Percentiles rank a stretch among this genome's conserved stretches.
Conservation (phyloP, 2,888 invertebrate genomes). For the Parnassius glacialis region DNA sequence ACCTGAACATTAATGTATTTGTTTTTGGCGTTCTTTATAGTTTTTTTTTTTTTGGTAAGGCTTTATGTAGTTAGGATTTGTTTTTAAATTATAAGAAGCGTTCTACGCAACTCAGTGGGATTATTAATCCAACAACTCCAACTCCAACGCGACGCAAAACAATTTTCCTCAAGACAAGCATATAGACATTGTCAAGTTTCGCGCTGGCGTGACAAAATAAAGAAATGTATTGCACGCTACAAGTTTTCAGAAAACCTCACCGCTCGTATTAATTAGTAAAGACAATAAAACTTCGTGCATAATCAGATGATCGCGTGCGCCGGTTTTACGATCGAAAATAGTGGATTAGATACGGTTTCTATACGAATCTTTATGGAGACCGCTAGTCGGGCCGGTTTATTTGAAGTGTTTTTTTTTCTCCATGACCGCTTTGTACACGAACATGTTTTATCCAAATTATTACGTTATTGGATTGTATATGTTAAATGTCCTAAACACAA, state of each 20-base stretch:
- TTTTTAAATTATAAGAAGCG: too few relatives aligned
- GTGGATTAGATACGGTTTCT: conserved; percentile 44
- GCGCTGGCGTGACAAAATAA: conserved; percentile 23
- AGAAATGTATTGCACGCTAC: conserved; percentile 23
- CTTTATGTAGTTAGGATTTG: too few relatives aligned
- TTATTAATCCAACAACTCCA: too few relatives aligned
- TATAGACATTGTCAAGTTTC: neutral
- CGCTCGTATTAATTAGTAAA: conserved; percentile 42
- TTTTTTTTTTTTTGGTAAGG: too few relatives aligned
- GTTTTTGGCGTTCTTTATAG: too few relatives aligned
- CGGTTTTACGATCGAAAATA: conserved; percentile 46
- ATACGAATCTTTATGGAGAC: conserved; percentile 34
- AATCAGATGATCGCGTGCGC: conserved; percentile 44
- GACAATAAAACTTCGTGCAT: conserved; percentile 45
- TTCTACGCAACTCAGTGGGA: too few relatives aligned
- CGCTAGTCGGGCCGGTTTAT: conserved; percentile 39
- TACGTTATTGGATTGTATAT: conserved; percentile 20
- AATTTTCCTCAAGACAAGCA: conserved; percentile 10
- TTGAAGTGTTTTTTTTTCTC: conserved; percentile 33
- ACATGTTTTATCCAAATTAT: conserved; percentile 23
- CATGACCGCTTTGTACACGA: conserved; percentile 22
- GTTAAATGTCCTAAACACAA: conserved; percentile 6
- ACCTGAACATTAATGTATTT: too few relatives aligned
- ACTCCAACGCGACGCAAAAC: neutral
- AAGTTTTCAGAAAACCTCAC: conserved; percentile 27